A percentile compares a stretch with the other conserved stretches of the same genome.
Evolutionary conservation across 1,140 invertebrate genomes (phyloP).

Genomic region (Drosophila baimaii): DNA sequence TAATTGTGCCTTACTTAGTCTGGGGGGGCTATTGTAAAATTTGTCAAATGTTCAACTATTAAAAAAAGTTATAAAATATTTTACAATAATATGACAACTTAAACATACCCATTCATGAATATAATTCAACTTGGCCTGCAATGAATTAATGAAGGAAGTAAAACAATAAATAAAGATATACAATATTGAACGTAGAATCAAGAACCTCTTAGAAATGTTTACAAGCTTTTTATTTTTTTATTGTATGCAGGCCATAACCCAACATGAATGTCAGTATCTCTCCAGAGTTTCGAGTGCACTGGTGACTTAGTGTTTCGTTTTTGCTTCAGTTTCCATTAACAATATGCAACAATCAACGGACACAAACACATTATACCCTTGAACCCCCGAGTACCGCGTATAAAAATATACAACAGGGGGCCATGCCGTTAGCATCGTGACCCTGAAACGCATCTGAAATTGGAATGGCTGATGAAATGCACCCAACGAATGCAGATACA

Average conservation of each 20-base stretch:
- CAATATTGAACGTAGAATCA: no score
- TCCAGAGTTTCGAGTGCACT: not conserved
- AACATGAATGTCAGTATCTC: not conserved
- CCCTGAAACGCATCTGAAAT: constrained; percentile 61
- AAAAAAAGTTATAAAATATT: not conserved
- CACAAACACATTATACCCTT: constrained; percentile 27
- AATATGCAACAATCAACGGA: not conserved
- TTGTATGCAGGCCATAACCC: not conserved
- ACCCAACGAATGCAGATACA: constrained; percentile 29
- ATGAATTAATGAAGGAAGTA: no score
- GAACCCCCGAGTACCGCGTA: constrained; percentile 8
- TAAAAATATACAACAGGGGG: constrained; percentile 16
- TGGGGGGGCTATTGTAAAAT: not conserved
- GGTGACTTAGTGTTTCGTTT: not conserved
- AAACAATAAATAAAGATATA: no score
- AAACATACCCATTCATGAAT: not conserved
- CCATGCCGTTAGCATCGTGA: constrained; percentile 47
- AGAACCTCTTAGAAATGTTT: not conserved
- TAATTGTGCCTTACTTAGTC: not conserved
- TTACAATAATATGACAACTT: not conserved
- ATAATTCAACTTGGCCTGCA: no score
- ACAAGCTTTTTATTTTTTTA: not conserved
- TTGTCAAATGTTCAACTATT: not conserved
- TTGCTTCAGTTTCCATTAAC: not conserved
- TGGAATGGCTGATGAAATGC: constrained; percentile 66